Conservation (phyloP, 2,797 vertebrate genomes). For the Leucoraja ocellata region DNA sequence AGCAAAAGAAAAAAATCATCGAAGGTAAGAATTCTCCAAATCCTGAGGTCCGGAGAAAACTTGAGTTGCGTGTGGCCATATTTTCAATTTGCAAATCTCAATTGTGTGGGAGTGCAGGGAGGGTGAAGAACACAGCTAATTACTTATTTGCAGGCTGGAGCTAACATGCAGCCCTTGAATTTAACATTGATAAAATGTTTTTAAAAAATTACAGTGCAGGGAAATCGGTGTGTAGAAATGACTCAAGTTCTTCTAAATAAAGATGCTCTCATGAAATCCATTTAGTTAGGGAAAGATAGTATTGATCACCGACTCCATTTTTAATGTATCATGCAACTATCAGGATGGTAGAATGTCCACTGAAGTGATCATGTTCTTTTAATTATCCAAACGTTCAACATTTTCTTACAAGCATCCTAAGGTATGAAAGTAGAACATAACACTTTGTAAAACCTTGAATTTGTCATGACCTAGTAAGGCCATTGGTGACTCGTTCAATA, state of each 20-base stretch:
- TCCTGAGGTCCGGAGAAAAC: background rate
- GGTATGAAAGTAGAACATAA: background rate
- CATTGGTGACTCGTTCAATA: background rate
- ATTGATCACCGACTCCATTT: background rate
- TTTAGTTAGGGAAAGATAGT: background rate
- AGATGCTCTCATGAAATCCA: background rate
- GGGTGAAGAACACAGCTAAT: background rate
- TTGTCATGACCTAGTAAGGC: background rate
- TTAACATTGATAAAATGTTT: background rate
- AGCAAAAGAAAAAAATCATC: background rate
- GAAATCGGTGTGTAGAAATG: background rate
- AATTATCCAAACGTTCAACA: background rate
- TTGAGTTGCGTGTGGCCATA: background rate
- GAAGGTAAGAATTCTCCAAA: background rate
- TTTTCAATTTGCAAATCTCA: background rate
- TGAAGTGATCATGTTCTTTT: background rate
- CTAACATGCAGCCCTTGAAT: background rate
- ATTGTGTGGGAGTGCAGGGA: background rate
- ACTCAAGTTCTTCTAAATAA: background rate
- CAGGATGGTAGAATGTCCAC: background rate
- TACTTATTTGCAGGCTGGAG: background rate
- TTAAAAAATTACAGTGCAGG: background rate
- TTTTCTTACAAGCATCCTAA: background rate
- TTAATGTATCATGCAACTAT: background rate
- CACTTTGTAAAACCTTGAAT: background rate